phyloP scores from a whole-genome alignment of 2,888 invertebrate genomes.

The Helobdella robusta region DNA sequence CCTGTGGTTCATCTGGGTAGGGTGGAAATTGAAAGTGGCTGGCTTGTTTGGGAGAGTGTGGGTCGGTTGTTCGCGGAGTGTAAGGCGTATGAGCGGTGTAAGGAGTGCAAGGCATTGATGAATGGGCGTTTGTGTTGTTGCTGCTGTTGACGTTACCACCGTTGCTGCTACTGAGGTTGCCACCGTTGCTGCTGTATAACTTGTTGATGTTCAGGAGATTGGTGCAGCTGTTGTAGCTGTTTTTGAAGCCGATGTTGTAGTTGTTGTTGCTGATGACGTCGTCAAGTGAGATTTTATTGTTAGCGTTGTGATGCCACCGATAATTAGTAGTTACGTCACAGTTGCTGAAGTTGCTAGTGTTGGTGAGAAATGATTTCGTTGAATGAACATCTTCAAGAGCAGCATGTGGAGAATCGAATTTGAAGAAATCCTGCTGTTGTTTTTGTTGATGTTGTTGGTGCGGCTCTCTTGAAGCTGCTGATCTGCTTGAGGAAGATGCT shows the following conservation, averaged over 20 bases:
- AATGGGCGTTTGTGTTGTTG: slow-evolving; percentile 25
- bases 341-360: too few relatives aligned
- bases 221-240: background rate
- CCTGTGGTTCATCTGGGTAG: background rate
- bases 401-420: background rate
- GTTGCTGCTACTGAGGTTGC: background rate
- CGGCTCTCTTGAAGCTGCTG: too few relatives aligned
- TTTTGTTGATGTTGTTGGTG: background rate
- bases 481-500: too few relatives aligned
- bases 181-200: background rate
- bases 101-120: slow-evolving; percentile 30
- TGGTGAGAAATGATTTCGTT: too few relatives aligned
- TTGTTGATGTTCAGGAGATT: background rate
- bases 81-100: slow-evolving; percentile 34
- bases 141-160: background rate
- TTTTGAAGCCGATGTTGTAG: background rate
- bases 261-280: background rate
- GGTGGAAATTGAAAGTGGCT: slow-evolving; percentile 26
- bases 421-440: background rate
- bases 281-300: too few relatives aligned
- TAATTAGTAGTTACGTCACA: background rate
- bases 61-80: slow-evolving; percentile 31
- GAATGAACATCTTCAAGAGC: too few relatives aligned
- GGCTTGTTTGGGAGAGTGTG: slow-evolving; percentile 28
- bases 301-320: too few relatives aligned